phyloP scores from a whole-genome alignment of 2,113 vertebrate genomes.

The Puntigrus tetrazona region DNA sequence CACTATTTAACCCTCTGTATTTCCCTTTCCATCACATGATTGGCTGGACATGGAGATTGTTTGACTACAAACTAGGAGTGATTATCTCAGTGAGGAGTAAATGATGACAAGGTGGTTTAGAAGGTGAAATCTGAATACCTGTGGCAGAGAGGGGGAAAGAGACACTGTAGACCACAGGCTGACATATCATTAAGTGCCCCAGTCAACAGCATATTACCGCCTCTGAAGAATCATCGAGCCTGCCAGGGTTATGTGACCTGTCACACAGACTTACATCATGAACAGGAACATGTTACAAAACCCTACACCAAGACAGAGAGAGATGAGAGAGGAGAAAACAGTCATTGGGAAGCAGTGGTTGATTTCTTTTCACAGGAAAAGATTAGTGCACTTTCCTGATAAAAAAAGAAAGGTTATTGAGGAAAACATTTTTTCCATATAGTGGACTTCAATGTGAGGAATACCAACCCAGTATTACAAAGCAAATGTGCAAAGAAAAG shows the following conservation, averaged over 20 bases:
- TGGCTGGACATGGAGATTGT: background rate
- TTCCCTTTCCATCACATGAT: background rate
- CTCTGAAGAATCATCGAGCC: conserved; percentile 1
- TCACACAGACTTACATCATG: conserved; percentile 26
- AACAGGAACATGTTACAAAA: conserved; percentile 2
- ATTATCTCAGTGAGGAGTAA: conserved; percentile 22
- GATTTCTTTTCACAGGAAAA: background rate
- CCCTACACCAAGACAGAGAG: background rate
- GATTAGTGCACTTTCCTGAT: too few species aligned
- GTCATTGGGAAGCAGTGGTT: background rate
- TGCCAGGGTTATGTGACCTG: conserved; percentile 16
- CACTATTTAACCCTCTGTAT: background rate
- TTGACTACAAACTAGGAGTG: background rate
- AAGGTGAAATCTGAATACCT: conserved; percentile 45
- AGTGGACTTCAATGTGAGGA: too few species aligned
- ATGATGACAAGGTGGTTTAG: conserved; percentile 22
- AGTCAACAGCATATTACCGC: conserved; percentile 12
- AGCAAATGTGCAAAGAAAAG: too few species aligned
- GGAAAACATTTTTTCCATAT: too few species aligned
- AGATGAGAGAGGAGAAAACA: background rate
- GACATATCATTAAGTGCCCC: conserved; percentile 28
- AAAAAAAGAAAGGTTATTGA: too few species aligned
- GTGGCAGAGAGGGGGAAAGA: background rate
- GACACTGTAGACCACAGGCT: conserved; percentile 34
- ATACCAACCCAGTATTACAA: too few species aligned